Evolutionary conservation across 2,888 invertebrate genomes (phyloP).

Genomic region (Xanthorhoe designata): DNA sequence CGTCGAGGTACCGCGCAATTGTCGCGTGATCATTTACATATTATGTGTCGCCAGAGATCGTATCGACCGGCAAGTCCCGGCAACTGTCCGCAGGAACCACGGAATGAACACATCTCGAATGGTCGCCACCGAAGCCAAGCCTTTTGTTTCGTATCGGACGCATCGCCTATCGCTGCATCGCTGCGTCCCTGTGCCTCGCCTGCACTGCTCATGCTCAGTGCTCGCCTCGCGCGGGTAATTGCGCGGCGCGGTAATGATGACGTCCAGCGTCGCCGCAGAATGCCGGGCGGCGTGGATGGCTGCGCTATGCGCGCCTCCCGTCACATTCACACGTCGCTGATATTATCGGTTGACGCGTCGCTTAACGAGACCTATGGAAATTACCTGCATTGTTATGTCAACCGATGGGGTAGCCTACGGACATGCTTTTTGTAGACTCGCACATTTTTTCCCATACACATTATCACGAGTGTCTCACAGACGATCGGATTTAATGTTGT

Average conservation of each 20-base stretch:
- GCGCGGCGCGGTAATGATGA: conserved; percentile 29
- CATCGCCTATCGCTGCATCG: conserved; percentile 30
- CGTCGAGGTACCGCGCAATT: not conserved
- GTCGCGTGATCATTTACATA: conserved; percentile 39
- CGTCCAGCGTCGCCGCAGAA: conserved; percentile 23
- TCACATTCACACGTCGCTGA: conserved; percentile 20
- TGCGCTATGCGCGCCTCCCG: not conserved
- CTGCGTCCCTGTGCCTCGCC: conserved; percentile 51
- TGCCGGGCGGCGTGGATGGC: conserved; percentile 7
- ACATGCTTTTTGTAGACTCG: not conserved
- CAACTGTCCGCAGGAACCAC: conserved; percentile 28
- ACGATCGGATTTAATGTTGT: no score
- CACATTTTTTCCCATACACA: not conserved
- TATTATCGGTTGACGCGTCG: conserved; percentile 15
- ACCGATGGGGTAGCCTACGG: not conserved
- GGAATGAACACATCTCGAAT: conserved; percentile 59
- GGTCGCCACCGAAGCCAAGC: conserved; percentile 12
- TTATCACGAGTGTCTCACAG: no score
- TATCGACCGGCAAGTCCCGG: conserved; percentile 24
- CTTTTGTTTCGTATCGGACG: conserved; percentile 32
- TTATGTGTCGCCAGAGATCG: conserved; percentile 42
- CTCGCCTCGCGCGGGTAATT: conserved; percentile 40
- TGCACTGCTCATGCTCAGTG: conserved; percentile 47
- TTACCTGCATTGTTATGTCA: conserved; percentile 15
- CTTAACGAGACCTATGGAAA: conserved; percentile 7